phyloP scores from a whole-genome alignment of 2,888 invertebrate species.

The Andricus quercusramuli region DNA sequence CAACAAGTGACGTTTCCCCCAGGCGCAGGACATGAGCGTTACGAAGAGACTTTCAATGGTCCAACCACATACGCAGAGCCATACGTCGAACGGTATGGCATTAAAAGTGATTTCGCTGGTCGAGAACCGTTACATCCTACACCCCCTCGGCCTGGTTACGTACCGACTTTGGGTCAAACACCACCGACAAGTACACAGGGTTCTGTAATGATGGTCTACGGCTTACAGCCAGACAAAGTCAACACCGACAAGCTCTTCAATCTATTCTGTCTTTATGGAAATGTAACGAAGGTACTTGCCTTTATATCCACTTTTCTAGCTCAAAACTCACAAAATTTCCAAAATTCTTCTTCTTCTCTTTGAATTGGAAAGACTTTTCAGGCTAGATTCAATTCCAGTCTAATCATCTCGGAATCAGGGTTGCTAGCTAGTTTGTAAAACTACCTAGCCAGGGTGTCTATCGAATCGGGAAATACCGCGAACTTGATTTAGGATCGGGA shows the following conservation, averaged over 20 bases:
- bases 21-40: slow-evolving; percentile 74
- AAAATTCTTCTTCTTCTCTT: background rate
- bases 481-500: too few relatives aligned
- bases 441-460: too few relatives aligned
- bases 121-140: slow-evolving; percentile 76
- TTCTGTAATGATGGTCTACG: slow-evolving; percentile 99
- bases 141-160: slow-evolving; percentile 76
- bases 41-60: slow-evolving; percentile 76
- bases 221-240: slow-evolving; percentile 94
- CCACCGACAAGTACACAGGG: slow-evolving; percentile 82
- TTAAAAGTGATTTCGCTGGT: slow-evolving; percentile 74
- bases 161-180: slow-evolving; percentile 74
- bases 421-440: background rate
- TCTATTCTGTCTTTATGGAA: slow-evolving; percentile 98
- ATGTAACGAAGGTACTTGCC: slow-evolving; percentile 91
- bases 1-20: slow-evolving; percentile 74
- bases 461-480: too few relatives aligned
- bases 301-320: background rate
- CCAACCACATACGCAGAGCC: slow-evolving; percentile 76
- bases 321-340: background rate
- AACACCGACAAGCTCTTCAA: slow-evolving; percentile 98
- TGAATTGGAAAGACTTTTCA: background rate
- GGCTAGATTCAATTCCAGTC: background rate
- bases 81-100: slow-evolving; percentile 75
- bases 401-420: background rate